These are phyloP conservation scores for Chesias legatella DNA, from an alignment of 2,888 invertebrate species.

Conservation along the genomic window DNA sequence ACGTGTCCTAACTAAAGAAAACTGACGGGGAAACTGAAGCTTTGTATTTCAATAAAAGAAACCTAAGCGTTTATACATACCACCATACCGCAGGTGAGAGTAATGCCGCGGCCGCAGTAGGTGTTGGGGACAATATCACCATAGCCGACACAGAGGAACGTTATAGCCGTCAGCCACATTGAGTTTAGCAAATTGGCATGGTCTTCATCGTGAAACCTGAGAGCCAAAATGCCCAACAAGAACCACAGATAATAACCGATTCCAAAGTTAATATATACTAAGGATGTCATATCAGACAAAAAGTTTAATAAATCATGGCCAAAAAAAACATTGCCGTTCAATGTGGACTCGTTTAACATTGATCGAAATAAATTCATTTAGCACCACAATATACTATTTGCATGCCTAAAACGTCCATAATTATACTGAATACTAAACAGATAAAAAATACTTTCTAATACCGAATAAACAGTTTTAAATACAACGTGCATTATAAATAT, in stretches of 20 bases:
- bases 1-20: slow-evolving; percentile 34
- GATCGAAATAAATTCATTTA: slow-evolving; percentile 36
- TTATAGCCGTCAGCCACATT: slow-evolving; percentile 99
- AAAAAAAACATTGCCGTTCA: slow-evolving; percentile 12
- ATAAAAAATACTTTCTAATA: slow-evolving; percentile 54
- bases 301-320: slow-evolving; percentile 13
- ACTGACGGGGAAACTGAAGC: slow-evolving; percentile 36
- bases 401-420: slow-evolving; percentile 66
- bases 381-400: slow-evolving; percentile 41
- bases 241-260: slow-evolving; percentile 71
- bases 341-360: slow-evolving; percentile 31
- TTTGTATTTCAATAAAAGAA: slow-evolving; percentile 52
- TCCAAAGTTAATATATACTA: slow-evolving; percentile 31
- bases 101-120: slow-evolving; percentile 99
- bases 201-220: slow-evolving; percentile 98
- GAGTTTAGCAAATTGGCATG: slow-evolving; percentile 99
- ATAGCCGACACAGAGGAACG: slow-evolving; percentile 99
- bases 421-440: slow-evolving; percentile 63
- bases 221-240: slow-evolving; percentile 79
- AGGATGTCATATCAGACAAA: slow-evolving; percentile 23
- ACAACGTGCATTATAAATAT: slow-evolving; percentile 79
- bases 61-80: slow-evolving; percentile 85
- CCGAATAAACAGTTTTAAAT: slow-evolving; percentile 56
- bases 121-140: slow-evolving; percentile 99
- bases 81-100: slow-evolving; percentile 99